Percentiles rank a stretch among this genome's conserved stretches.
These are phyloP conservation scores for Acronicta alni DNA, from an alignment of 2,888 invertebrate species.

Conservation along the genomic window DNA sequence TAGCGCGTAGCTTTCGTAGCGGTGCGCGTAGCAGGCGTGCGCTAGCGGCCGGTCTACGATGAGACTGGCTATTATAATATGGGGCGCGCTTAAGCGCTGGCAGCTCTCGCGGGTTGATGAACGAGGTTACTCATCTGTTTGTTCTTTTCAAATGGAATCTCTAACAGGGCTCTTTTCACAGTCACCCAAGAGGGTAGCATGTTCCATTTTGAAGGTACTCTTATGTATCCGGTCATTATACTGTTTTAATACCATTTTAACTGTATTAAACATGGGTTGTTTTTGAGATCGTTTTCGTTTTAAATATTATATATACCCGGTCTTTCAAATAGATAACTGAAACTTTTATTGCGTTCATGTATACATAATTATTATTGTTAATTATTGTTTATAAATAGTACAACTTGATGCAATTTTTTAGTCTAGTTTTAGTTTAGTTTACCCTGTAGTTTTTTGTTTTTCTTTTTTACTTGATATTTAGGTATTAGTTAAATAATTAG, in stretches of 20 bases:
- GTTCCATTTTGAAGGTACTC: constrained; percentile 54
- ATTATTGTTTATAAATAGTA: too few species aligned
- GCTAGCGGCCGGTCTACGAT: constrained; percentile 58
- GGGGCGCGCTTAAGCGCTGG: constrained; percentile 55
- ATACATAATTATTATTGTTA: too few species aligned
- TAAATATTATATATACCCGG: background rate
- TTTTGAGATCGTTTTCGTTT: background rate
- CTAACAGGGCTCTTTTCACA: constrained; percentile 65
- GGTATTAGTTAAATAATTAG: too few species aligned
- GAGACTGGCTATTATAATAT: constrained; percentile 62
- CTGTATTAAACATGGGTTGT: constrained; percentile 12
- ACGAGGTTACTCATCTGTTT: constrained; percentile 72
- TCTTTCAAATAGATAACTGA: too few species aligned
- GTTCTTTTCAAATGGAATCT: constrained; percentile 69
- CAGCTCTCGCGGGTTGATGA: constrained; percentile 61
- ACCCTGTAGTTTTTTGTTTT: too few species aligned
- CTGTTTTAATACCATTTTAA: constrained; percentile 38
- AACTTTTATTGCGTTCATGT: too few species aligned
- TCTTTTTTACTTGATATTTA: too few species aligned
- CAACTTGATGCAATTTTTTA: too few species aligned
- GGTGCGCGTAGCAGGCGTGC: constrained; percentile 63
- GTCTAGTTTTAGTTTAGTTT: too few species aligned
- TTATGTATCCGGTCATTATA: constrained; percentile 40
- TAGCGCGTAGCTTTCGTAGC: constrained; percentile 54
- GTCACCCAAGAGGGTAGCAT: constrained; percentile 59